Evolutionary conservation across 2,888 invertebrate genomes (phyloP), one percentile per base, ranked within the genome.

Genomic region (Tenthredo livida): DNA sequence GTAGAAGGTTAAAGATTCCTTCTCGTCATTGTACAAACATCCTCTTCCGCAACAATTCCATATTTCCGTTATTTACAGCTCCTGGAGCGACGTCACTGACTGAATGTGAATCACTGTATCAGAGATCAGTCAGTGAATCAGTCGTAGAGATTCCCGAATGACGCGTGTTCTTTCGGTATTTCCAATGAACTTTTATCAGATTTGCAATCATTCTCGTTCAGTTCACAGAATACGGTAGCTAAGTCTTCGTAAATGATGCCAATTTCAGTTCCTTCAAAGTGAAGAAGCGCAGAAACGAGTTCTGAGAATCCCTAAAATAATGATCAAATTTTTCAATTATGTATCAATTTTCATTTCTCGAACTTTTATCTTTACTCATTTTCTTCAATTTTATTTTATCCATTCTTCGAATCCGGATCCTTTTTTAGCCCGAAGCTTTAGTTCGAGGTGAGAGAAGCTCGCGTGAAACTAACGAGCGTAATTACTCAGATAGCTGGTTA

Each of bases 371-470:
- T 29, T 70, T 43, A 10, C 21, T 72, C 9, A 25, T 25, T 37
- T 29, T 25, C 29, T 29, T 43, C 25, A 10, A 10, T 15, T 21
- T 37, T 5, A 75, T 29, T 75, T 75, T 29, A 29, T 50, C 15
- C 17, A 29, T 29, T 50, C 21, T 43, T 73, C 25, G 21, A 73
- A 73, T 73, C 72, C 72, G 40, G 72, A 37, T 21, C 40, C 40
- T n/a, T 43, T 37, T 33, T 33, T 7, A 25, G 50, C 75, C 72
- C 12, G 43, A 21, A 43, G 72, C 72, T 72, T 21, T 40, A 72
- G 72, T 72, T 77, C 75, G 75, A 77, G 75, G 75, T 77, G 75
- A 77, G 75, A 77, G 50, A 77, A 77, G 40, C 50, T 77, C 29
- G 50, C 75, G 50, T 29, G 75, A 43, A 73, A 73, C 43, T 73